A percentile compares a stretch with the other conserved stretches of the same genome.
These are phyloP conservation scores for Ictalurus furcatus DNA, from an alignment of 2,113 vertebrate species.

Conservation along the genomic window DNA sequence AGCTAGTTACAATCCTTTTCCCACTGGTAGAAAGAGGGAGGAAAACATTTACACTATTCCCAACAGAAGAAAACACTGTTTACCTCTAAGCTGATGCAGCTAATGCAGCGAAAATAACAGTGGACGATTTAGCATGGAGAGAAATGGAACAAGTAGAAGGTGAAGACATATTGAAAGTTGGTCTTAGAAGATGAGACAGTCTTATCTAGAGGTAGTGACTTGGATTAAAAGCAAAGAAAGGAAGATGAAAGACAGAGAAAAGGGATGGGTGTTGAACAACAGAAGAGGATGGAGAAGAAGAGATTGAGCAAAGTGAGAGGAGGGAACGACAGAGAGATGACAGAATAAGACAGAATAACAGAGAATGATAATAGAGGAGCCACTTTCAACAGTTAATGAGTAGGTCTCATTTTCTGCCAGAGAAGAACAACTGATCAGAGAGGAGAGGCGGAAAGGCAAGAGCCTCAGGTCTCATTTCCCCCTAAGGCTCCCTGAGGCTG, in stretches of 20 bases:
- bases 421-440: slow-evolving; percentile 36
- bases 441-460: slow-evolving; percentile 21
- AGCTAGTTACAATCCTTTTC: background rate
- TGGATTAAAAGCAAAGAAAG: slow-evolving; percentile 11
- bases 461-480: slow-evolving; percentile 43
- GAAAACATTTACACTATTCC: slow-evolving; percentile 24
- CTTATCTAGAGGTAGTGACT: slow-evolving; percentile 5
- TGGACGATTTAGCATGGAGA: background rate
- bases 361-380: slow-evolving; percentile 36
- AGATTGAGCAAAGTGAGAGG: slow-evolving; percentile 15
- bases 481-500: slow-evolving; percentile 45
- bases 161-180: background rate
- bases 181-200: slow-evolving; percentile 10
- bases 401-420: slow-evolving; percentile 44
- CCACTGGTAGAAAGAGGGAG: background rate
- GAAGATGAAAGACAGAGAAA: slow-evolving; percentile 9
- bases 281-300: slow-evolving; percentile 32
- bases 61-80: slow-evolving; percentile 7
- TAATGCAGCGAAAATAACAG: slow-evolving; percentile 23
- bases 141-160: background rate
- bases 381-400: slow-evolving; percentile 53
- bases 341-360: slow-evolving; percentile 29
- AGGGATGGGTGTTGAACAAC: background rate
- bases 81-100: slow-evolving; percentile 5
- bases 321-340: slow-evolving; percentile 21